Conservation (phyloP, 2,888 invertebrate genomes). For the Melangyna quadrimaculata region DNA sequence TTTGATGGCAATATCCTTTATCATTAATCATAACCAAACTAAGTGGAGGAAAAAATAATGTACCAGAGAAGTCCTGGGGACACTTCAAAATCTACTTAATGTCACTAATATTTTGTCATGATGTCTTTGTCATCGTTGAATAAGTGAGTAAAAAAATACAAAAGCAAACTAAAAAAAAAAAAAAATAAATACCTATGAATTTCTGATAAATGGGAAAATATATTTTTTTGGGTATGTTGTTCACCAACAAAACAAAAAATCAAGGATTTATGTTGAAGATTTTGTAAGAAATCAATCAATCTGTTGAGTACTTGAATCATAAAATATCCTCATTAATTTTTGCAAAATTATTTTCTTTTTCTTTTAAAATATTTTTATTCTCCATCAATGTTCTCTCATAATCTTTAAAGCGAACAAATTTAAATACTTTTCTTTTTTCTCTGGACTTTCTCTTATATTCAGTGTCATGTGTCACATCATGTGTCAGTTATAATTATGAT, state of each 20-base stretch:
- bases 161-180: not conserved
- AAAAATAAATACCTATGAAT: conserved; percentile 6
- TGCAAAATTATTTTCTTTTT: not conserved
- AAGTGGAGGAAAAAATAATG: not conserved
- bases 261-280: not conserved
- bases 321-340: not conserved
- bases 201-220: conserved; percentile 5
- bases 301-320: conserved; percentile 10
- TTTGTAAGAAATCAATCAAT: conserved; percentile 10
- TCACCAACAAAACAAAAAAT: not conserved
- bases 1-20: conserved; percentile 57
- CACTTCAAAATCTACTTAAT: conserved; percentile 70
- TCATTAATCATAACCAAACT: conserved; percentile 60
- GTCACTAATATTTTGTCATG: conserved; percentile 69
- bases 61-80: conserved; percentile 38
- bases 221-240: not conserved
- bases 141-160: not conserved
- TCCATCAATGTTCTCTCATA: not conserved
- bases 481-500: conserved; percentile 56
- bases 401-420: not conserved
- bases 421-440: not conserved
- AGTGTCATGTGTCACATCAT: conserved; percentile 54
- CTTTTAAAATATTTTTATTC: not conserved
- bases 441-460: not conserved
- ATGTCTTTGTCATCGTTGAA: conserved; percentile 60